A percentile compares a stretch with the other conserved stretches of the same genome.
Evolutionary conservation across 37 sponge, comb jelly and placozoan species (phyloP).

Genomic region (Dysidea cf. avara): DNA sequence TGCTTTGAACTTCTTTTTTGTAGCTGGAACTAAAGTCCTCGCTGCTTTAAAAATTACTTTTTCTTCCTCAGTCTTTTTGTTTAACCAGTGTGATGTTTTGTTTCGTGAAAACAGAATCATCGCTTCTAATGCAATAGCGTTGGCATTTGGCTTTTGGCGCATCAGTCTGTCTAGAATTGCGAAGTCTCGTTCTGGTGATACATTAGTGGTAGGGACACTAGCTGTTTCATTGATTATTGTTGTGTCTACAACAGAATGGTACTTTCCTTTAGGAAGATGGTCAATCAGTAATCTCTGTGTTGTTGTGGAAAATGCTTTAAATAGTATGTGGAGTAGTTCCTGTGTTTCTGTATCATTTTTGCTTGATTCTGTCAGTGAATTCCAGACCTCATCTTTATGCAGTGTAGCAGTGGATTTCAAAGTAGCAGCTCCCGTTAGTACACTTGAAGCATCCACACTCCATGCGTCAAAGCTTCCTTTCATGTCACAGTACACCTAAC

Average conservation of each 20-base stretch:
- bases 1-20: conserved; percentile 22
- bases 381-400: no score
- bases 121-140: conserved; percentile 2
- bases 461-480: conserved; percentile 41
- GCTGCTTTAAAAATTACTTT: conserved; percentile 21
- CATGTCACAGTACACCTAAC: conserved; percentile 25
- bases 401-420: neutral
- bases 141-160: conserved; percentile 28
- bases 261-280: conserved; percentile 12
- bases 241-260: neutral
- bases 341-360: neutral
- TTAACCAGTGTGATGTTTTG: conserved; percentile 29
- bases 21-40: conserved; percentile 11
- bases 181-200: conserved; percentile 15
- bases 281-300: conserved; percentile 11
- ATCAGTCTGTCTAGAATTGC: conserved; percentile 13
- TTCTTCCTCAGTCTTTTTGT: neutral
- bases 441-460: conserved; percentile 13
- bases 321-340: conserved; percentile 16
- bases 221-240: conserved; percentile 2
- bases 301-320: neutral
- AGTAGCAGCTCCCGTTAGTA: neutral
- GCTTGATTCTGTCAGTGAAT: no score
- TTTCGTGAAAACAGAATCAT: conserved; percentile 13
- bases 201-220: conserved; percentile 31